Conservation (phyloP, 2,888 invertebrate species). For the Ophraella communa region DNA sequence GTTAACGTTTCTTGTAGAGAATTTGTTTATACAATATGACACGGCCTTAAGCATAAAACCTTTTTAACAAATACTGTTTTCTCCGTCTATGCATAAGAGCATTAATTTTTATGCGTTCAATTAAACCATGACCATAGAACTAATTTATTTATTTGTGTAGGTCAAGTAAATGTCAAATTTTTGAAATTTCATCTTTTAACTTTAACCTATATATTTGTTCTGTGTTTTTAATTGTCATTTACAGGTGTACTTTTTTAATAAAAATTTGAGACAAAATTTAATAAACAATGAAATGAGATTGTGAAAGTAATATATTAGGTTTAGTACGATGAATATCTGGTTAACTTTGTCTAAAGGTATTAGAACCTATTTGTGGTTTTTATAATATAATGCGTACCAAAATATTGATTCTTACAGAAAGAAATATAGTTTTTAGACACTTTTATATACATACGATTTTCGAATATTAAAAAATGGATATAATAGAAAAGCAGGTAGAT, state of each 20-base stretch:
- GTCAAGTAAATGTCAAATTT: no score
- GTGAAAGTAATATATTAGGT: neutral
- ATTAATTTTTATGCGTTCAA: no score
- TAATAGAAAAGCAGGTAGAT: constrained; percentile 30
- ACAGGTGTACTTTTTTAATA: neutral
- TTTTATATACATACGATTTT: neutral
- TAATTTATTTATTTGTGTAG: no score
- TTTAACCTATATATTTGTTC: neutral
- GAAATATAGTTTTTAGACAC: neutral
- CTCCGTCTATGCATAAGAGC: no score
- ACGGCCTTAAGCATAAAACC: no score
- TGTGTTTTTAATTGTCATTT: neutral
- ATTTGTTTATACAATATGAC: no score
- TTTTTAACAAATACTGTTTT: no score
- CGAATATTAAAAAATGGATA: neutral
- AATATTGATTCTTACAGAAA: constrained; percentile 19
- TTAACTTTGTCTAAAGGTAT: neutral
- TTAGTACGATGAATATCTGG: neutral
- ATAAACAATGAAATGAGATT: neutral
- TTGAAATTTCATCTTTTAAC: no score
- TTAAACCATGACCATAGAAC: no score
- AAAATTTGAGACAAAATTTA: neutral
- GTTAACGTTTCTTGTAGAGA: no score
- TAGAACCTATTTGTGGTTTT: neutral
- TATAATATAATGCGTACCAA: neutral